Evolutionary conservation across 2,797 vertebrate species (phyloP).

Genomic region (Pangasius larnaudii): DNA sequence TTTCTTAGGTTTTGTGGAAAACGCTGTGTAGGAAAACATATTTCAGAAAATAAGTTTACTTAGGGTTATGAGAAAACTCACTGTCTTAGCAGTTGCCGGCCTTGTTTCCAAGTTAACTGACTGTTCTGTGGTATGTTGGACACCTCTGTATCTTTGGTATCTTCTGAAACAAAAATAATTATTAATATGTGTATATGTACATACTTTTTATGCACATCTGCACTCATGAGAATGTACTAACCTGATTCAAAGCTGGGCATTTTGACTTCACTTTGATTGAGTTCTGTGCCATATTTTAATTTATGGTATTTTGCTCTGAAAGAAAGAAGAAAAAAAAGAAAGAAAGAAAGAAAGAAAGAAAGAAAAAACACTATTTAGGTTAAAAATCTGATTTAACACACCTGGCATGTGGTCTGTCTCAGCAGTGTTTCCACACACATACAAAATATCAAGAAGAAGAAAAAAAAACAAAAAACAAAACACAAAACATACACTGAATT

Average conservation of each 20-base stretch:
- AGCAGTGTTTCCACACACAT: neutral
- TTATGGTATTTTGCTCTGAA: constrained; percentile 97
- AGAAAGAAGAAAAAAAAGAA: constrained; percentile 11
- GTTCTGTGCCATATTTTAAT: constrained; percentile 98
- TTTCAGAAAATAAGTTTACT: neutral
- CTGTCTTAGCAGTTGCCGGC: constrained; percentile 95
- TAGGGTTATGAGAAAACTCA: constrained; percentile 73
- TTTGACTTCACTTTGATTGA: constrained; percentile 97
- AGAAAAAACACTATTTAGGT: constrained; percentile 11
- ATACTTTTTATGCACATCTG: neutral
- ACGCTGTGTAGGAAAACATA: neutral
- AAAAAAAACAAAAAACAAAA: too few species aligned
- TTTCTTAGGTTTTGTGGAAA: neutral
- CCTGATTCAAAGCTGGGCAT: constrained; percentile 97
- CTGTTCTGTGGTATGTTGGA: constrained; percentile 93
- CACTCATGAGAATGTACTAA: constrained; percentile 61
- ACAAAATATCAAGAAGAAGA: neutral
- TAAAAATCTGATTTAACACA: neutral
- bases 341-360: too few species aligned
- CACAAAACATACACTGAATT: neutral
- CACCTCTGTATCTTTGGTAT: constrained; percentile 96
- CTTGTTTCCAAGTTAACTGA: constrained; percentile 98
- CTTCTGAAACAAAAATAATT: constrained; percentile 75
- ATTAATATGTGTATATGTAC: neutral
- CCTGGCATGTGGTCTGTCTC: neutral